These are phyloP conservation scores for Spondyliosoma cantharus DNA, from an alignment of 2,797 vertebrate genomes.

Conservation along the genomic window DNA sequence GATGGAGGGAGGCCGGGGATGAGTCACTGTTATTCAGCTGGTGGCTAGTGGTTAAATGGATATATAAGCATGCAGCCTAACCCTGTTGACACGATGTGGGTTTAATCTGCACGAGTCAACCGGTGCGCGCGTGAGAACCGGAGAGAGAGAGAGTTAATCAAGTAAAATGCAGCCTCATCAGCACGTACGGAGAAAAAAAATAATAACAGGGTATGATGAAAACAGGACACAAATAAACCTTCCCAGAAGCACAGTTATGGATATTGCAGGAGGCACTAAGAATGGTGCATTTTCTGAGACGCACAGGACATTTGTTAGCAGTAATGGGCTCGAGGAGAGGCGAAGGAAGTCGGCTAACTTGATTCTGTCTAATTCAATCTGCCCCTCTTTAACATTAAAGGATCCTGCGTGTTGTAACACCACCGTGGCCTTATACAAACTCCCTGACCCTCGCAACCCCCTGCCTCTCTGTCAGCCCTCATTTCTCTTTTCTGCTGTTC, in stretches of 20 bases:
- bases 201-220: slow-evolving; percentile 29
- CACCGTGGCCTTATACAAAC: slow-evolving; percentile 38
- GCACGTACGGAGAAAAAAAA: slow-evolving; percentile 7
- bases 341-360: slow-evolving; percentile 36
- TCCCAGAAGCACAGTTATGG: slow-evolving; percentile 20
- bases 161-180: slow-evolving; percentile 70
- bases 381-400: slow-evolving; percentile 44
- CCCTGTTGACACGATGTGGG: slow-evolving; percentile 69
- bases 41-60: slow-evolving; percentile 75
- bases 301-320: slow-evolving; percentile 32
- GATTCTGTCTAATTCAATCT: slow-evolving; percentile 54
- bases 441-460: slow-evolving; percentile 34
- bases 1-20: slow-evolving; percentile 57
- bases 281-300: slow-evolving; percentile 6
- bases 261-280: slow-evolving; percentile 17
- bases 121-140: slow-evolving; percentile 46
- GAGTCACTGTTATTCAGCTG: slow-evolving; percentile 76
- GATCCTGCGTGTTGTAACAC: slow-evolving; percentile 38
- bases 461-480: slow-evolving; percentile 30
- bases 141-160: slow-evolving; percentile 60
- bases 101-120: slow-evolving; percentile 73
- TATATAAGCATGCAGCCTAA: slow-evolving; percentile 70
- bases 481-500: slow-evolving; percentile 9
- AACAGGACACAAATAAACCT: slow-evolving; percentile 49
- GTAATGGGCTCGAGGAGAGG: slow-evolving; percentile 7